A percentile compares a stretch with the other conserved stretches of the same genome.
Conservation (phyloP, 2,888 invertebrate species). For the Hedychridium roseum region DNA sequence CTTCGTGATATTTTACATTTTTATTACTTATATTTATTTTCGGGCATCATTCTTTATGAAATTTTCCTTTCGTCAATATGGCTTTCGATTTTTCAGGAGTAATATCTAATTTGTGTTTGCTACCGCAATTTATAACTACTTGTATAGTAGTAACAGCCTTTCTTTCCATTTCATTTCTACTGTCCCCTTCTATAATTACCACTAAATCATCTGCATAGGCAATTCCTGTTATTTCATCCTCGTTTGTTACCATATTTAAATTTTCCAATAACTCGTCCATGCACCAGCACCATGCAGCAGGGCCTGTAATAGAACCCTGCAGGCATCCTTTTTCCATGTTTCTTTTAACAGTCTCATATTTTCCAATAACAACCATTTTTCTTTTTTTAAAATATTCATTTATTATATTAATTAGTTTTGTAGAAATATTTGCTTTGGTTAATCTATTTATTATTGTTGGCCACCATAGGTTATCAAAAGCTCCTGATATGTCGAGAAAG, state of each 20-base stretch:
- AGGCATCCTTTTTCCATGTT: conserved; percentile 1
- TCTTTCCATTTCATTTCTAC: not conserved
- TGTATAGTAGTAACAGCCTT: not conserved
- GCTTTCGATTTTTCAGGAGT: not conserved
- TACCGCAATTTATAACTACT: not conserved
- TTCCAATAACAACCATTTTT: not conserved
- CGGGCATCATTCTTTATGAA: too few relatives aligned
- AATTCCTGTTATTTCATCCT: not conserved
- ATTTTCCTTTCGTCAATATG: not conserved
- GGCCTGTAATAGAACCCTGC: not conserved
- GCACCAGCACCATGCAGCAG: not conserved
- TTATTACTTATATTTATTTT: too few relatives aligned
- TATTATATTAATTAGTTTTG: not conserved
- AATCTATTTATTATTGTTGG: not conserved
- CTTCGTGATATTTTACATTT: too few relatives aligned
- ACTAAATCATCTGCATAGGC: conserved; percentile 2
- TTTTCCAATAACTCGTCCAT: not conserved
- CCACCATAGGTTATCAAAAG: conserved; percentile 8
- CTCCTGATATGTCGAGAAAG: conserved; percentile 3
- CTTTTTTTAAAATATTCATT: not conserved
- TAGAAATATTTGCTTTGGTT: not conserved
- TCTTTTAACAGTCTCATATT: not conserved
- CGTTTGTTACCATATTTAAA: not conserved
- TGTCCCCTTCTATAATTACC: not conserved
- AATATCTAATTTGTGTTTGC: not conserved